Percentiles rank a stretch among this genome's conserved stretches.
These are phyloP conservation scores for Ctenochaetus hawaiiensis DNA, from an alignment of 2,797 vertebrate species.

Conservation along the genomic window DNA sequence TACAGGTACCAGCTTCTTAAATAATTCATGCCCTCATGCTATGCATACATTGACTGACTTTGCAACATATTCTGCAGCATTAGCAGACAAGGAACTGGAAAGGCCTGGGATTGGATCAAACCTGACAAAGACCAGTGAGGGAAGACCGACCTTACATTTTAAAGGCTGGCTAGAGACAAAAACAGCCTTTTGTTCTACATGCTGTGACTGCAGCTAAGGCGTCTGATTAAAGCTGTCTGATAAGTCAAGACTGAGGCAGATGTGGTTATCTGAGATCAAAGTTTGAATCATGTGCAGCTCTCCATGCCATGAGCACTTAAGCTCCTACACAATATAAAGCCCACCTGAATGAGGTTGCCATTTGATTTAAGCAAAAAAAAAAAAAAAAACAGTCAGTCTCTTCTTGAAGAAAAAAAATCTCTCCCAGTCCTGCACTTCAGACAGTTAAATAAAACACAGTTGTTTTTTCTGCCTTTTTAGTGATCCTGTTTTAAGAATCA, in stretches of 20 bases:
- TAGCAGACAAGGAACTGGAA: conserved; percentile 16
- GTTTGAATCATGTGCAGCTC: conserved; percentile 63
- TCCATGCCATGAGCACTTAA: conserved; percentile 59
- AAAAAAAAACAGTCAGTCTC: conserved; percentile 23
- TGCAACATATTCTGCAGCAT: conserved; percentile 41
- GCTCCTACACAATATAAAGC: conserved; percentile 43
- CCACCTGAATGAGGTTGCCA: conserved; percentile 39
- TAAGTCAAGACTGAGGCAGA: conserved; percentile 60
- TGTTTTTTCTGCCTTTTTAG: conserved; percentile 14
- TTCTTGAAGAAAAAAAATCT: conserved; percentile 9
- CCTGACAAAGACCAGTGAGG: conserved; percentile 36
- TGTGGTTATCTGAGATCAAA: conserved; percentile 72
- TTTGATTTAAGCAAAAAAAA: conserved; percentile 31
- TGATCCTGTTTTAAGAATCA: neutral
- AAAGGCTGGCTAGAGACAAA: conserved; percentile 30
- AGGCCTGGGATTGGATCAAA: conserved; percentile 33
- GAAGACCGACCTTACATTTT: conserved; percentile 25
- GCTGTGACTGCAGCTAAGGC: conserved; percentile 34
- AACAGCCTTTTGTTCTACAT: conserved; percentile 48
- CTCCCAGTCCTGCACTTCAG: conserved; percentile 7
- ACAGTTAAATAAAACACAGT: conserved; percentile 21
- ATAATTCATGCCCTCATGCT: conserved; percentile 58
- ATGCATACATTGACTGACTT: conserved; percentile 63
- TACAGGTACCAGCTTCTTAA: conserved; percentile 55
- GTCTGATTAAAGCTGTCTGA: conserved; percentile 68